These are phyloP conservation scores for Drosophila nebulosa DNA, from an alignment of 1,140 invertebrate species.

Conservation along the genomic window DNA sequence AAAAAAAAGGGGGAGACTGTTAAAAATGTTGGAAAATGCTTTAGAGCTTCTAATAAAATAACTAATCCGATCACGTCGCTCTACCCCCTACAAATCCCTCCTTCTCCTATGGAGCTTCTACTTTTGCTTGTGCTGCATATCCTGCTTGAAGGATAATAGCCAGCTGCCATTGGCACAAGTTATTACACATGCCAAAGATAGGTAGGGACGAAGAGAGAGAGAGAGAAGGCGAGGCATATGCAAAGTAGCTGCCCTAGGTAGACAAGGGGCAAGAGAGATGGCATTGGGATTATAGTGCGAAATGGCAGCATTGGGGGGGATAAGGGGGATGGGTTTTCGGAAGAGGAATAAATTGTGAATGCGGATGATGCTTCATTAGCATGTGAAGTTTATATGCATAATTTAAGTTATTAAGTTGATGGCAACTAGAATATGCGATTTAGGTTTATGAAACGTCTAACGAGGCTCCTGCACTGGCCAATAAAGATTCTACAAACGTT, in stretches of 20 bases:
- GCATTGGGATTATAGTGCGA: constrained; percentile 1
- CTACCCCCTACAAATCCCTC: neutral
- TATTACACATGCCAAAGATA: constrained; percentile 43
- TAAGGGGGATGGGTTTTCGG: neutral
- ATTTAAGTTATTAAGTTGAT: constrained; percentile 35
- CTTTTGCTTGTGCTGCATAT: neutral
- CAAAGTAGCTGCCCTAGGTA: constrained; percentile 33
- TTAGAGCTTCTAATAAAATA: constrained; percentile 75
- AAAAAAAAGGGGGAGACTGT: neutral
- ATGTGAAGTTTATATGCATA: constrained; percentile 34
- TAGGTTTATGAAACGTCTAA: neutral
- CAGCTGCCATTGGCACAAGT: constrained; percentile 51
- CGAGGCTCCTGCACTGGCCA: neutral
- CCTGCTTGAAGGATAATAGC: constrained; percentile 49
- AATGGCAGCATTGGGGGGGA: neutral
- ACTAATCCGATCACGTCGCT: constrained; percentile 73
- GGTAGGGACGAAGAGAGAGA: neutral
- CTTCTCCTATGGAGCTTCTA: neutral
- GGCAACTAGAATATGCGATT: constrained; percentile 18
- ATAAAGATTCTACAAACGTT: neutral
- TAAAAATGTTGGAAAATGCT: constrained; percentile 60
- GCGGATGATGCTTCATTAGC: constrained; percentile 49
- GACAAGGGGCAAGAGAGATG: neutral
- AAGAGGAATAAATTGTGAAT: constrained; percentile 45
- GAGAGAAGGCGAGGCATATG: constrained; percentile 35